Base-by-base conservation (phyloP, 1,140 invertebrate species). In the Heliconius nattereri region DNA sequence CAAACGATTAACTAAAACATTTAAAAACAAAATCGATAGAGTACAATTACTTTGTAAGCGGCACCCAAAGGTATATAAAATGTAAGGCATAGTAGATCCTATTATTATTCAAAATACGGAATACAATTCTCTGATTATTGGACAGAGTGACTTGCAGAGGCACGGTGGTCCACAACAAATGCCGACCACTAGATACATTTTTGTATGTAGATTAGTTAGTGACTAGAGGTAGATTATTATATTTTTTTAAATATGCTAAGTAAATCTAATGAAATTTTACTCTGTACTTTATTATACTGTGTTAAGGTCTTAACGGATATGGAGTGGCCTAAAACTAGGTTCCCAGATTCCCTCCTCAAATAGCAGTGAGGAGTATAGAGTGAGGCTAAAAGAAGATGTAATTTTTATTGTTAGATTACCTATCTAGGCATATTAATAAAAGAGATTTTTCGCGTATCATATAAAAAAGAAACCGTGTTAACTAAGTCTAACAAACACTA, bases 161-260 rank as follows among this genome's bases (percentile, higher is more conserved):
- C 87, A 85, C 85, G 89, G 89, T 91, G 89, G 89, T 91, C 89
- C 85, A 86, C 83, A 86, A 86, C 85, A 89, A 87, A 87, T 83
- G 83, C 84, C 85, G 87, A 88, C 84, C 89, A 86, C 87, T 88
- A 84, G 83, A 78, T 83, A 84, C 81, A 73, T 80, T 80, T 80
- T 80, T 76, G 19, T 37, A 52, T 66, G 40, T 35, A 80, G 79
- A 75, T 45, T 72, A 79, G 6, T 52, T 54, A 71, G 11, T 71
- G 73, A 45, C 16, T 54, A 78, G 77, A 78, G 60, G 26, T 66
- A 29, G 26, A 66, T 57, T 23, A 57, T 52, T 57, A 23, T 57
- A 23, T 11, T 57, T 23, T n/a, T 20, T 8, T 19, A 20, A 52
- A 52, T 52, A 52, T 52, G 19, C 19, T 20, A 52, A 52, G 49